Conservation (phyloP, 1,140 invertebrate species). For the Trichogramma pretiosum region DNA sequence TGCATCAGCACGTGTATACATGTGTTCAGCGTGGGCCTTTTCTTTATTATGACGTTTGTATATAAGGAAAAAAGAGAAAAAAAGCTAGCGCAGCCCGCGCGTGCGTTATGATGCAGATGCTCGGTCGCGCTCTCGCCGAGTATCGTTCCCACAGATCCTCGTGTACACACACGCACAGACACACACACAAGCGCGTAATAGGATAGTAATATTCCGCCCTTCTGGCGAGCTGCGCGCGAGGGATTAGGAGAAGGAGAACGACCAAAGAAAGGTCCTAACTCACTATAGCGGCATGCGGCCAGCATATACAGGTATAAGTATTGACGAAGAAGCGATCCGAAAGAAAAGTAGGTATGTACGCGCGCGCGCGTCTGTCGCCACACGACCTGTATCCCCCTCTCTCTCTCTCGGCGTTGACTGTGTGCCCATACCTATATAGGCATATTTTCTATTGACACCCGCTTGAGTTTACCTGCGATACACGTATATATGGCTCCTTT, state of each 20-base stretch:
- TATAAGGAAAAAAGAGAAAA: not conserved
- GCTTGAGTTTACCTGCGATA: too few relatives aligned
- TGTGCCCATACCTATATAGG: too few relatives aligned
- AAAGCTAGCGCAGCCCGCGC: not conserved
- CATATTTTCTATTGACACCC: too few relatives aligned
- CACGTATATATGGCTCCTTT: too few relatives aligned
- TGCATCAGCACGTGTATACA: too few relatives aligned
- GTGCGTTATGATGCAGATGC: conserved; percentile 19
- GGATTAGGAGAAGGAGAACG: not conserved
- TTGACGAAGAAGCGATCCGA: conserved; percentile 30
- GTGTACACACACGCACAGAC: not conserved
- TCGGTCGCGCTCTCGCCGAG: conserved; percentile 17
- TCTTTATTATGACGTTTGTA: not conserved
- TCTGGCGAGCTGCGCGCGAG: not conserved
- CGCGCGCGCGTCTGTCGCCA: conserved; percentile 29
- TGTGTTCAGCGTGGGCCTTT: too few relatives aligned
- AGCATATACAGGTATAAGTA: conserved; percentile 18
- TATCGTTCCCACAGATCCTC: conserved; percentile 14
- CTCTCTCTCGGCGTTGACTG: not conserved
- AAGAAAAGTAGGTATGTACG: too few relatives aligned
- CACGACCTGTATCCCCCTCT: conserved; percentile 29
- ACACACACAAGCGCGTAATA: not conserved
- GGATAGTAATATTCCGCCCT: too few relatives aligned
- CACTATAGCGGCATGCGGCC: not conserved
- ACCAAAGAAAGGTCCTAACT: not conserved